A percentile compares a stretch with the other conserved stretches of the same genome.
phyloP scores from a whole-genome alignment of 2,888 invertebrate genomes.

The Gerris lacustris region DNA sequence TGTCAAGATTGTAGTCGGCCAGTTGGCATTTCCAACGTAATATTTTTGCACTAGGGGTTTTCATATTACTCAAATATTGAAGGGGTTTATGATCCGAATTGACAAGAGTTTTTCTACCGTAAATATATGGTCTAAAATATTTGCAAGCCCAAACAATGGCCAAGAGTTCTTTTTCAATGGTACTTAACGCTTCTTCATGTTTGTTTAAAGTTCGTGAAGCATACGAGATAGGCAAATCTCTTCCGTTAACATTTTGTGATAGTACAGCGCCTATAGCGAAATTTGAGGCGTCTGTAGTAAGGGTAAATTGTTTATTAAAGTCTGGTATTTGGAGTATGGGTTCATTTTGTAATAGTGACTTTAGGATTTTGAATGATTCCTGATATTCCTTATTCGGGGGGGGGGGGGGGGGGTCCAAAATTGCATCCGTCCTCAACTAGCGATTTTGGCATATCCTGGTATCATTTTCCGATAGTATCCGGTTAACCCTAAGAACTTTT shows the following conservation, averaged over 20 bases:
- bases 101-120: conserved; percentile 33
- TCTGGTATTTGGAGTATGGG: conserved; percentile 4
- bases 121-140: conserved; percentile 30
- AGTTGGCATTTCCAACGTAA: conserved; percentile 34
- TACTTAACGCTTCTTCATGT: conserved; percentile 12
- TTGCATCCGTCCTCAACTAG: conserved; percentile 7
- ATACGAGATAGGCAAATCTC: conserved; percentile 22
- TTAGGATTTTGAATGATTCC: conserved; percentile 8
- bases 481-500: conserved; percentile 12
- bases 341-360: conserved; percentile 6
- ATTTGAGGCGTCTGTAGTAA: conserved; percentile 14
- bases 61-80: conserved; percentile 12
- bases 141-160: conserved; percentile 13
- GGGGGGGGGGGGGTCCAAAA: background rate
- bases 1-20: conserved; percentile 31
- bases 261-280: conserved; percentile 5
- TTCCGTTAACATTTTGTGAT: conserved; percentile 10
- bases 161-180: conserved; percentile 14
- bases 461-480: conserved; percentile 12
- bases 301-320: conserved; percentile 10
- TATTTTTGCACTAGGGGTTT: conserved; percentile 30
- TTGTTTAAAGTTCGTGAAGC: conserved; percentile 16
- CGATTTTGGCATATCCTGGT: conserved; percentile 8
- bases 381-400: conserved; percentile 12
- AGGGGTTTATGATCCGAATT: conserved; percentile 31